Conservation (phyloP, 2,888 invertebrate genomes). For the Eurytoma californica region DNA sequence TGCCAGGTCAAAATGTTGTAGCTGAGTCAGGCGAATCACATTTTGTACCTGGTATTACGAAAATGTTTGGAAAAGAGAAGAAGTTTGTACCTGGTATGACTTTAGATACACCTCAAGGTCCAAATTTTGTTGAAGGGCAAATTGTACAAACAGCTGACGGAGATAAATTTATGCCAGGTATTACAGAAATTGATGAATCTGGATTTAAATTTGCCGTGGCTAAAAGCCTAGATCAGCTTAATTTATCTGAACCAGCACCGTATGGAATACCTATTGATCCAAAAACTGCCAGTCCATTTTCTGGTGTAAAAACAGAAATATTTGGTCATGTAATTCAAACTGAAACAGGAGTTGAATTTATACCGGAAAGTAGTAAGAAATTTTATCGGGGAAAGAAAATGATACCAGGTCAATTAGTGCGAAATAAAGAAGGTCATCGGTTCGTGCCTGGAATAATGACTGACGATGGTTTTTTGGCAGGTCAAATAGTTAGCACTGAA, state of each 20-base stretch:
- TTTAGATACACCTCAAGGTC: conserved; percentile 80
- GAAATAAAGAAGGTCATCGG: conserved; percentile 79
- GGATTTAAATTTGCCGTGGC: conserved; percentile 80
- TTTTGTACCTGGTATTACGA: conserved; percentile 80
- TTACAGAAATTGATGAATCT: conserved; percentile 74
- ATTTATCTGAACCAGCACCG: conserved; percentile 77
- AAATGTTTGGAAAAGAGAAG: conserved; percentile 70
- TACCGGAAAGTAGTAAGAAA: conserved; percentile 77
- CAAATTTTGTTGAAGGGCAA: conserved; percentile 82
- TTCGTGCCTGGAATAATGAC: conserved; percentile 84
- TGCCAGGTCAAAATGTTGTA: conserved; percentile 80
- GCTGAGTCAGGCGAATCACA: conserved; percentile 76
- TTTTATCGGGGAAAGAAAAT: conserved; percentile 78
- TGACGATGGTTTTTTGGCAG: conserved; percentile 82
- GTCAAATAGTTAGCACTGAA: conserved; percentile 83
- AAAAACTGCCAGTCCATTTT: conserved; percentile 76
- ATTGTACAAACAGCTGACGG: conserved; percentile 77
- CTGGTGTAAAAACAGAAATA: conserved; percentile 73
- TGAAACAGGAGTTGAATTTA: conserved; percentile 81
- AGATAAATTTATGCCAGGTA: conserved; percentile 81
- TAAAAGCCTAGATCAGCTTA: conserved; percentile 78
- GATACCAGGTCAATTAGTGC: conserved; percentile 81
- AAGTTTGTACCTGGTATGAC: conserved; percentile 80
- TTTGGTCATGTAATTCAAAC: conserved; percentile 84
- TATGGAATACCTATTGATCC: conserved; percentile 78